phyloP scores from a whole-genome alignment of 2,797 vertebrate genomes.

The Argyrosomus regius region DNA sequence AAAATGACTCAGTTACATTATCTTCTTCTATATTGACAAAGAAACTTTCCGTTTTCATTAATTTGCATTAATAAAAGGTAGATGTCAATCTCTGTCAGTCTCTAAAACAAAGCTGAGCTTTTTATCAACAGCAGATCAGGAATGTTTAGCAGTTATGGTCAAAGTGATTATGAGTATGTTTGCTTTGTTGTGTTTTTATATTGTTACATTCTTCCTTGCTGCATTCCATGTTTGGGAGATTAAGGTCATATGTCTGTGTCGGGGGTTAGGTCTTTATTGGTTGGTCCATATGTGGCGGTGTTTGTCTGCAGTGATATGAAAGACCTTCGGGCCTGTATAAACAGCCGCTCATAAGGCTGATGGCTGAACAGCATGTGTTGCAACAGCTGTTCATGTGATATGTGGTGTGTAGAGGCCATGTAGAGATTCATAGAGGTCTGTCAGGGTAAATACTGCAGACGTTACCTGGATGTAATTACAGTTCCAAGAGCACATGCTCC shows the following conservation, averaged over 20 bases:
- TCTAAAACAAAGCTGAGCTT: conserved; percentile 32
- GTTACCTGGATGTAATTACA: conserved; percentile 56
- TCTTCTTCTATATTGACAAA: neutral
- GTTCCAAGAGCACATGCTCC: conserved; percentile 24
- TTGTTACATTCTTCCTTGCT: conserved; percentile 72
- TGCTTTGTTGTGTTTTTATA: conserved; percentile 78
- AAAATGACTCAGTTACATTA: neutral
- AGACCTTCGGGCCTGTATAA: conserved; percentile 83
- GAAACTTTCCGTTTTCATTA: neutral
- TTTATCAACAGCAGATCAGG: conserved; percentile 67
- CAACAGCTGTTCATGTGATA: conserved; percentile 83
- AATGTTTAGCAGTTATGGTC: conserved; percentile 65
- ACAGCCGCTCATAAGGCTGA: conserved; percentile 78
- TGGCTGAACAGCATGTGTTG: conserved; percentile 83
- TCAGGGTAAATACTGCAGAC: conserved; percentile 36
- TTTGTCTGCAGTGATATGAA: conserved; percentile 81
- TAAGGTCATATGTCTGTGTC: conserved; percentile 80
- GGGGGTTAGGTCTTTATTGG: conserved; percentile 80
- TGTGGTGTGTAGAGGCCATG: conserved; percentile 70
- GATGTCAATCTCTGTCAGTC: conserved; percentile 14
- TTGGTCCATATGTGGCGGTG: conserved; percentile 73
- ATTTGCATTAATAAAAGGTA: conserved; percentile 19
- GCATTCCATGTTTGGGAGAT: conserved; percentile 72
- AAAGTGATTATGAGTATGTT: conserved; percentile 61
- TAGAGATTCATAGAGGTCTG: conserved; percentile 54